Base-by-base conservation (phyloP, 2,113 vertebrate species). In the Suncus etruscus region DNA sequence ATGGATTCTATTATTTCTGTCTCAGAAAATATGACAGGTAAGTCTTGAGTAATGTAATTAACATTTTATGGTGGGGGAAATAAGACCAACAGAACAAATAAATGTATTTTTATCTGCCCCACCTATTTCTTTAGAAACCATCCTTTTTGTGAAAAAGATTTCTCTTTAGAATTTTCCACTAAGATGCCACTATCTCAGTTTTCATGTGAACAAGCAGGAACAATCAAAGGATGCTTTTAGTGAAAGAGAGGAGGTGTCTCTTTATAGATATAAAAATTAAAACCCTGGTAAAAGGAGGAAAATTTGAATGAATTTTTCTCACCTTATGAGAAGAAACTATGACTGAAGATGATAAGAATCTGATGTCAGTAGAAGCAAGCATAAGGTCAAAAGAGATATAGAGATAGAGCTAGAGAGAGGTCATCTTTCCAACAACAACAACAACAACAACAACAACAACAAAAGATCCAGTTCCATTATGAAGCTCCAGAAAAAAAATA, bases 11-110 rank as follows among this genome's bases (percentile, higher is more conserved):
- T 68, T 83, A 51, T 87, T 90, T 87, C 32, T 87, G 11, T 74
- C 58, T 74, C 58, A 92, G 58, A 90, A 87, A 87, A 83, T 79
- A 79, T 77, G 74, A n/a, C 63, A 31, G 70, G 24, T 69, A 86
- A 73, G 16, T 69, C 77, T 83, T 83, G 47, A 92, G 82, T 72
- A 54, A 61, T 31, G 76, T 63, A 47, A 54, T 51, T 16, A 82
- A 12, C 18, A 39, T 50, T 94, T 76, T 69, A 70, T n/a, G 14
- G 0, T 65, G 63, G 27, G 3, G 10, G 29, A 29, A 3, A 25
- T 2, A 82, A 85, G 11, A 63, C 6, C 85, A 68, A 18, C 66
- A 16, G 81, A 58, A 45, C 39, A 72, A 87, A 83, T 50, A 78
- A 86, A 68, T 72, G 76, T 12, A 8, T n/a, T 54, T 77, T 75